Evolutionary conservation across 2,888 invertebrate genomes (phyloP), one percentile per base, ranked within the genome.

Genomic region (Polydrusus pterygomalis): DNA sequence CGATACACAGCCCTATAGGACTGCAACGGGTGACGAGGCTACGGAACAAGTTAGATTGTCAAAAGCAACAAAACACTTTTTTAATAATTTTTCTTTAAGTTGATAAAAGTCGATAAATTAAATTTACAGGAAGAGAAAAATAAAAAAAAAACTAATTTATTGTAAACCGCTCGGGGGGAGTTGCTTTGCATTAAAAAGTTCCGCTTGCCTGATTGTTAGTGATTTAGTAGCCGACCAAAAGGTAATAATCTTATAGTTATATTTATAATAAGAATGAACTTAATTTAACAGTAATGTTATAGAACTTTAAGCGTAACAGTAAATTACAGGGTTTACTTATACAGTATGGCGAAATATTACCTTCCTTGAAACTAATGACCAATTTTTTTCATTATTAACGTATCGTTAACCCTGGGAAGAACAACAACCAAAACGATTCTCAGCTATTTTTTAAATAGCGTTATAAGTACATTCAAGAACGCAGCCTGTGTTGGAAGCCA

Each of bases 131-230:
- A 25, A 51, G 20, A 56, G 13, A 30, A 56, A 56, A 54, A 54
- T 63, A 63, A 49, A 65, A 67, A 63, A 49, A 65, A 67, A 67
- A 51, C 7, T 8, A 25, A 60, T 30, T 60, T 34, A 67, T 67
- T 17, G 47, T 47, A 45, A 67, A 67, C 10, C 17, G 68, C 62
- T 60, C 49, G 72, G 15, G 72, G 15, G 38, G 65, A 63, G 79
- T 75, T 80, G 79, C 73, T 78, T 9, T 15, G 45, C 30, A 83
- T 83, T 84, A 84, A 84, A 83, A 83, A 83, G 83, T 82, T 82
- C 81, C 83, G 84, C 81, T 83, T 81, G 81, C 83, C 75, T 83
- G 83, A 73, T 75, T 75, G 49, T 47, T 34, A 30, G 15, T 68
- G 74, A 68, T 72, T 72, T 72, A 72, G 40, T 54, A 58, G 65